Evolutionary conservation across 2,797 vertebrate genomes (phyloP).

Genomic region (Gymnoscopelus braueri): DNA sequence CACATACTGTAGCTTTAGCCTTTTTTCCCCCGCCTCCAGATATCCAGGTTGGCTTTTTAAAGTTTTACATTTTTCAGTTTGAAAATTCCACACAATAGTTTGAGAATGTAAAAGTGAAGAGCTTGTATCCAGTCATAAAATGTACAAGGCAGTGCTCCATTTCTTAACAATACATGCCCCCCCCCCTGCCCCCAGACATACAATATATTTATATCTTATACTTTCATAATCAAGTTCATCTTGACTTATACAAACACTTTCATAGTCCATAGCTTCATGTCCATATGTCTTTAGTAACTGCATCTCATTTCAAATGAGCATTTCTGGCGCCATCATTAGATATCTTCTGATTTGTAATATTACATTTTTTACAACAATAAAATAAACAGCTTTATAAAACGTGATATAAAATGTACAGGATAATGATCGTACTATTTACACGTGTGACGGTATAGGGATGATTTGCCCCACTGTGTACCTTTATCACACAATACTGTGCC

Average conservation of each 20-base stretch:
- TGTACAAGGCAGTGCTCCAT: constrained; percentile 40
- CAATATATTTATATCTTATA: constrained; percentile 21
- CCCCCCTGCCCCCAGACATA: constrained; percentile 1
- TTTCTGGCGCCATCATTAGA: constrained; percentile 14
- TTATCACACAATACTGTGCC: constrained; percentile 40
- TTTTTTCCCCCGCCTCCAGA: not conserved
- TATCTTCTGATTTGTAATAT: constrained; percentile 58
- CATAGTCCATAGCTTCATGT: constrained; percentile 23
- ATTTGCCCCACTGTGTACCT: not conserved
- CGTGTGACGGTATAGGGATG: constrained; percentile 6
- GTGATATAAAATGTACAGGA: constrained; percentile 77
- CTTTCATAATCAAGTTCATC: constrained; percentile 17
- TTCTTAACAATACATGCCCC: constrained; percentile 35
- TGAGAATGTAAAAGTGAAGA: constrained; percentile 28
- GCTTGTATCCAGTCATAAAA: constrained; percentile 37
- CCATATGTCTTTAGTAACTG: constrained; percentile 29
- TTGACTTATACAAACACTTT: constrained; percentile 34
- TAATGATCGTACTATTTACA: constrained; percentile 42
- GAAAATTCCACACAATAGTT: constrained; percentile 27
- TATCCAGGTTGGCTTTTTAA: constrained; percentile 23
- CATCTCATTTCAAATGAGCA: constrained; percentile 14
- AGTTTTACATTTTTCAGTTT: constrained; percentile 7
- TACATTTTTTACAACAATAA: constrained; percentile 64
- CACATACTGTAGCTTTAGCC: constrained; percentile 42
- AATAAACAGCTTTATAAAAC: constrained; percentile 71